Evolutionary conservation across 1,140 invertebrate species (phyloP).

Genomic region (Drosophila pruinosa): DNA sequence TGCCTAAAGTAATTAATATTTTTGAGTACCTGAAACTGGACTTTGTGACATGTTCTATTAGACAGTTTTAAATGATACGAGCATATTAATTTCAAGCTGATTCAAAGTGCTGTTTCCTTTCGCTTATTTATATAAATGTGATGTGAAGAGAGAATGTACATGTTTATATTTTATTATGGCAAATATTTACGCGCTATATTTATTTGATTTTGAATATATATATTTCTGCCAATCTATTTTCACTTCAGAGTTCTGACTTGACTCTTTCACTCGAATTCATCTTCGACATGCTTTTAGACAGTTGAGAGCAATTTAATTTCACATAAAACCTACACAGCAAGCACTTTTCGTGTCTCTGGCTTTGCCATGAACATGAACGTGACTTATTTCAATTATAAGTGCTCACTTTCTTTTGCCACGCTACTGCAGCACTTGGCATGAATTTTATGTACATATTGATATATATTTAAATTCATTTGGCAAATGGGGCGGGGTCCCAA

Average conservation of each 20-base stretch:
- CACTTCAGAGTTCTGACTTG: background rate
- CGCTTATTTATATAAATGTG: too few relatives aligned
- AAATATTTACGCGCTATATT: too few relatives aligned
- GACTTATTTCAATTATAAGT: conserved; percentile 53
- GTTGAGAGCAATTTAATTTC: conserved; percentile 24
- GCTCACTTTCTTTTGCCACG: conserved; percentile 62
- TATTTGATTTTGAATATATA: too few relatives aligned
- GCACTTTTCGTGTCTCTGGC: conserved; percentile 9
- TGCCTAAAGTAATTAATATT: background rate
- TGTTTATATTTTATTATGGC: too few relatives aligned
- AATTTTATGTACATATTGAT: background rate
- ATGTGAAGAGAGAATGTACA: too few relatives aligned
- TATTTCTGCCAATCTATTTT: background rate
- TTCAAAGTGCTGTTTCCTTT: too few relatives aligned
- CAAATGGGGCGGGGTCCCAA: conserved; percentile 22
- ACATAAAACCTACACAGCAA: conserved; percentile 32
- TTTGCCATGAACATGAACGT: conserved; percentile 55
- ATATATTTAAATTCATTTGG: conserved; percentile 27
- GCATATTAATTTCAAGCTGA: too few relatives aligned
- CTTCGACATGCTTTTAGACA: background rate
- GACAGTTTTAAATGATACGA: too few relatives aligned
- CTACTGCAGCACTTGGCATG: background rate
- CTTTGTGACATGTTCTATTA: too few relatives aligned
- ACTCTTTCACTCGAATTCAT: background rate
- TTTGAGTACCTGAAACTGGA: background rate